phyloP scores from a whole-genome alignment of 1,140 invertebrate genomes.

The Drosophila gunungcola region DNA sequence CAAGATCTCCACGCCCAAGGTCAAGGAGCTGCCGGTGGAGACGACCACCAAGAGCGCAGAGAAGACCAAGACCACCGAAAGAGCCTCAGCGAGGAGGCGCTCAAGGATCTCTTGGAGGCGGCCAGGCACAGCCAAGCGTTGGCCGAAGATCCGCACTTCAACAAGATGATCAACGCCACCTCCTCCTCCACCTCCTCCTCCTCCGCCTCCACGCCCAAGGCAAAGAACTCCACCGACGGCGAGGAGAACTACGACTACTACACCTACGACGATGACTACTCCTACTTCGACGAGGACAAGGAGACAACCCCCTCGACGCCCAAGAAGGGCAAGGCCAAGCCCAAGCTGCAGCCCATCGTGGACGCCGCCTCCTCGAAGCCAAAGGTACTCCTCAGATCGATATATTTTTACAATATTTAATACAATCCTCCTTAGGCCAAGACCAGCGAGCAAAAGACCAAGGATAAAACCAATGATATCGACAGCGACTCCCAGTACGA shows the following conservation, averaged over 20 bases:
- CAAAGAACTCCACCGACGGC: conserved; percentile 51
- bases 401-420: no score
- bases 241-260: conserved; percentile 61
- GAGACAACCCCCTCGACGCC: conserved; percentile 40
- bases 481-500: conserved; percentile 69
- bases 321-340: conserved; percentile 56
- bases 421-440: conserved; percentile 33
- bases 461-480: conserved; percentile 63
- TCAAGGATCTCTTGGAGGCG: conserved; percentile 73
- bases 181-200: background rate
- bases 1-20: conserved; percentile 72
- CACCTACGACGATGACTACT: conserved; percentile 47
- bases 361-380: conserved; percentile 40
- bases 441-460: conserved; percentile 29
- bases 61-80: conserved; percentile 28
- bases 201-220: background rate
- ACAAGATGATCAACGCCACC: conserved; percentile 72
- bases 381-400: conserved; percentile 34
- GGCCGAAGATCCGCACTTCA: conserved; percentile 77
- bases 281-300: conserved; percentile 49
- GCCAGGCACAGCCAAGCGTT: conserved; percentile 72
- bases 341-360: conserved; percentile 70
- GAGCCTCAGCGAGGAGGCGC: conserved; percentile 62
- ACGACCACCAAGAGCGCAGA: conserved; percentile 33
- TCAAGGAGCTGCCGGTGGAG: conserved; percentile 38